Percentiles rank a stretch among this genome's conserved stretches.
Evolutionary conservation across 2,888 invertebrate genomes (phyloP).

Genomic region (Drosophila subquinaria): DNA sequence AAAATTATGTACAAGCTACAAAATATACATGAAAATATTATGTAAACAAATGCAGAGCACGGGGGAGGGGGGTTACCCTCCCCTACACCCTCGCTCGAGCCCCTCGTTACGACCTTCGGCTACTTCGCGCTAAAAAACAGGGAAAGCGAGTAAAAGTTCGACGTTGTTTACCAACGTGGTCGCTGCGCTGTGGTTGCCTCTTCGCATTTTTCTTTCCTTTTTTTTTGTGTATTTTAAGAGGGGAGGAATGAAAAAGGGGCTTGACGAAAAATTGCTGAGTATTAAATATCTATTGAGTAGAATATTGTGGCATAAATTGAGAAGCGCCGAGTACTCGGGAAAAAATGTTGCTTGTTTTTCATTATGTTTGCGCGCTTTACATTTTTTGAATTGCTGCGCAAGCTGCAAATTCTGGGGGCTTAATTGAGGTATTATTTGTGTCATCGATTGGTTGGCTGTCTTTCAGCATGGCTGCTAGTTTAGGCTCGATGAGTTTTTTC

Average conservation of each 20-base stretch:
- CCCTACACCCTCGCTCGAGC: constrained; percentile 1
- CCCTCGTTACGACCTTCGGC: constrained; percentile 68
- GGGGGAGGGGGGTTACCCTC: background rate
- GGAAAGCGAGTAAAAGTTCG: constrained; percentile 48
- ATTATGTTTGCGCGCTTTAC: constrained; percentile 53
- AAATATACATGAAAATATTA: constrained; percentile 72
- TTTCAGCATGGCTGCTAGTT: constrained; percentile 1
- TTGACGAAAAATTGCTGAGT: constrained; percentile 60
- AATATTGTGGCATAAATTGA: constrained; percentile 58
- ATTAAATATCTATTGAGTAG: constrained; percentile 77
- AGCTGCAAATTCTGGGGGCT: constrained; percentile 37
- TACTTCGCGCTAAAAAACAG: constrained; percentile 16
- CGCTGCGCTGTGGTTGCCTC: constrained; percentile 58
- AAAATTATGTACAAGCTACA: constrained; percentile 67
- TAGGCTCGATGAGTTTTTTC: background rate
- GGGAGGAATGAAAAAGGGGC: background rate
- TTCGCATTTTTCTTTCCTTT: constrained; percentile 15
- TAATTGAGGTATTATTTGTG: constrained; percentile 79
- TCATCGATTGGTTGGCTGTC: constrained; percentile 61
- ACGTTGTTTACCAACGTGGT: constrained; percentile 51
- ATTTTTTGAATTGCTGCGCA: constrained; percentile 40
- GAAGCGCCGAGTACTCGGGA: constrained; percentile 32
- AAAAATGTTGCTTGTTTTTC: constrained; percentile 66
- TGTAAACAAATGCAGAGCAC: constrained; percentile 65
- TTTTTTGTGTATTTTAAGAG: background rate